Percentiles rank a stretch among this genome's conserved stretches.
These are phyloP conservation scores for Gasterosteus nipponicus DNA, from an alignment of 2,113 vertebrate species.

Conservation along the genomic window DNA sequence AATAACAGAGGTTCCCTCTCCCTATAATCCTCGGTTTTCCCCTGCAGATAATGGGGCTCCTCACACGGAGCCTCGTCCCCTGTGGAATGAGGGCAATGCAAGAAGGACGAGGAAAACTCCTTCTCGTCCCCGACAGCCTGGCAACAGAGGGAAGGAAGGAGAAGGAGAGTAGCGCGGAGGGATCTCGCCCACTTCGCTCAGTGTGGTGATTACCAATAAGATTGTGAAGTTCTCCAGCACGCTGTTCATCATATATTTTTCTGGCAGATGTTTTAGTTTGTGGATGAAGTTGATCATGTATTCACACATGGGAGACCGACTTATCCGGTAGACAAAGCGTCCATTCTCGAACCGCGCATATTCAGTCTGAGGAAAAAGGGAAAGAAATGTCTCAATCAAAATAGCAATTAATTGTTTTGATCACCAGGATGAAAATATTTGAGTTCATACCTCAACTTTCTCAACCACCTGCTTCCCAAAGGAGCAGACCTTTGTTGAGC, in stretches of 20 bases:
- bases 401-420: background rate
- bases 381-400: background rate
- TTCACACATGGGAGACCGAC: constrained; percentile 99
- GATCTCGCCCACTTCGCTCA: constrained; percentile 35
- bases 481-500: constrained; percentile 99
- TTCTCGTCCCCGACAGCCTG: constrained; percentile 1
- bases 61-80: constrained; percentile 64
- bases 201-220: constrained; percentile 88
- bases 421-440: background rate
- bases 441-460: constrained; percentile 93
- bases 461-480: constrained; percentile 99
- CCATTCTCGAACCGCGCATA: constrained; percentile 98
- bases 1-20: constrained; percentile 57
- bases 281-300: constrained; percentile 99
- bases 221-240: constrained; percentile 99
- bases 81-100: constrained; percentile 78
- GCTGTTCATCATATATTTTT: constrained; percentile 99
- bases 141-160: constrained; percentile 29
- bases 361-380: constrained; percentile 86
- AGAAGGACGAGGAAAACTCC: constrained; percentile 48
- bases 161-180: constrained; percentile 36
- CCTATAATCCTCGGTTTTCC: constrained; percentile 49
- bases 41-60: constrained; percentile 75
- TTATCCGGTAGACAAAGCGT: constrained; percentile 97
- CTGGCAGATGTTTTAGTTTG: constrained; percentile 98